Conservation (phyloP, 1,140 invertebrate species). For the Epicauta chinensis region DNA sequence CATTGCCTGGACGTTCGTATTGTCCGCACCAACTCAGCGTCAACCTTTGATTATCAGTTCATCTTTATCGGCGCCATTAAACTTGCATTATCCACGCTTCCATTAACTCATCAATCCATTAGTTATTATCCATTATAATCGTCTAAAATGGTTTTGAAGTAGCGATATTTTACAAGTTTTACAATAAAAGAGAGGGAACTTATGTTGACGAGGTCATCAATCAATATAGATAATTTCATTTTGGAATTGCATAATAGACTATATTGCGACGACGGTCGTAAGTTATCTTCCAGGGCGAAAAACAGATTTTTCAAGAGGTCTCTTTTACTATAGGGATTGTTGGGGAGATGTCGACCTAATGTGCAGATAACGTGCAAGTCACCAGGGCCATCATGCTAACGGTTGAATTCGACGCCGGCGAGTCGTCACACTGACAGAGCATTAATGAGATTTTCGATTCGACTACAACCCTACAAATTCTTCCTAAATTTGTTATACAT, state of each 20-base stretch:
- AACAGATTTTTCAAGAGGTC: conserved; percentile 24
- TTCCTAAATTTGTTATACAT: too few species aligned
- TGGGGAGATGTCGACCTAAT: conserved; percentile 16
- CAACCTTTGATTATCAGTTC: conserved; percentile 16
- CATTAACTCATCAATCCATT: conserved; percentile 29
- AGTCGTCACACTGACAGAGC: conserved; percentile 16
- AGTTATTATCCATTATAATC: conserved; percentile 16
- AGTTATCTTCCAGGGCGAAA: conserved; percentile 19
- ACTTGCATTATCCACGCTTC: conserved; percentile 18
- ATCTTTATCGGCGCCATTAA: conserved; percentile 17
- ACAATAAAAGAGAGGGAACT: conserved; percentile 14
- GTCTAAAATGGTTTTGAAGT: conserved; percentile 16
- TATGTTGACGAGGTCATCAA: conserved; percentile 20
- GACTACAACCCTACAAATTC: too few species aligned
- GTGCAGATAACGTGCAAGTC: conserved; percentile 27
- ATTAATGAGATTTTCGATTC: conserved; percentile 15
- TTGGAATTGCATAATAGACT: conserved; percentile 25
- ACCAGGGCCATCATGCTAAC: conserved; percentile 16
- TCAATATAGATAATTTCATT: conserved; percentile 30
- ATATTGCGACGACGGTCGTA: conserved; percentile 13
- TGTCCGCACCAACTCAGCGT: conserved; percentile 12
- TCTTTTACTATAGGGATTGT: background rate
- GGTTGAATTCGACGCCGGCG: conserved; percentile 11
- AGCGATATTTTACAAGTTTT: conserved; percentile 22
- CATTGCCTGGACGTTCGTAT: conserved; percentile 3